Evolutionary conservation across 2,888 invertebrate species (phyloP).

Genomic region (Ypsolopha scabrella): DNA sequence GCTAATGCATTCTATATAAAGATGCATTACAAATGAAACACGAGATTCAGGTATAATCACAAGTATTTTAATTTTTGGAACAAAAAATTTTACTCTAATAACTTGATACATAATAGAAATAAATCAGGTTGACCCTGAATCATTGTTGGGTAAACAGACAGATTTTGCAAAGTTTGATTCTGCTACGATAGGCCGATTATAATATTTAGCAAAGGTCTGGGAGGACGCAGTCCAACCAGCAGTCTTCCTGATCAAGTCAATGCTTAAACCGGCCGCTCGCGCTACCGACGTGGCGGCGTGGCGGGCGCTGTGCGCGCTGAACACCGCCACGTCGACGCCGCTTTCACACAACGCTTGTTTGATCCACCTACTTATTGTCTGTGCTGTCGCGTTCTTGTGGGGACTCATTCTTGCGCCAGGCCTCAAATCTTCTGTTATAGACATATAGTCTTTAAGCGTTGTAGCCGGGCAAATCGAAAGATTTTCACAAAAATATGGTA

Average conservation of each 20-base stretch:
- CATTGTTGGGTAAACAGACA: too few relatives aligned
- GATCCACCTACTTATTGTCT: slow-evolving; percentile 12
- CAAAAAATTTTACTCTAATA: too few relatives aligned
- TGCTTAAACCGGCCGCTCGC: slow-evolving; percentile 1
- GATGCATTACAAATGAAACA: too few relatives aligned
- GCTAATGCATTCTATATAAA: too few relatives aligned
- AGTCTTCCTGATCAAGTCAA: slow-evolving; percentile 9
- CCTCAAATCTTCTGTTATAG: background rate
- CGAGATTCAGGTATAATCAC: too few relatives aligned
- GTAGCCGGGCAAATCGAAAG: background rate
- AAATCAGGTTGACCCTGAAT: too few relatives aligned
- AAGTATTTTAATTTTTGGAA: too few relatives aligned
- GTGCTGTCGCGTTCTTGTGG: slow-evolving; percentile 5
- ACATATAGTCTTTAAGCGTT: background rate
- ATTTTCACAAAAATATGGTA: background rate
- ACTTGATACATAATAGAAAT: too few relatives aligned
- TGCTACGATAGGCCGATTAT: slow-evolving; percentile 2
- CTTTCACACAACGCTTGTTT: slow-evolving; percentile 3
- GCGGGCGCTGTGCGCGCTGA: slow-evolving; percentile 14
- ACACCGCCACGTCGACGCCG: slow-evolving; percentile 7
- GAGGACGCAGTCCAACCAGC: slow-evolving; percentile 11
- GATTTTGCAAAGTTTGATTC: slow-evolving; percentile 2
- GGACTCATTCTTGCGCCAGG: slow-evolving; percentile 4
- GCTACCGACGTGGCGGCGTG: slow-evolving; percentile 15
- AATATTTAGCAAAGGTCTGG: slow-evolving; percentile 9